Evolutionary conservation across 1,140 invertebrate genomes (phyloP).

Genomic region (Fopius arisanus): DNA sequence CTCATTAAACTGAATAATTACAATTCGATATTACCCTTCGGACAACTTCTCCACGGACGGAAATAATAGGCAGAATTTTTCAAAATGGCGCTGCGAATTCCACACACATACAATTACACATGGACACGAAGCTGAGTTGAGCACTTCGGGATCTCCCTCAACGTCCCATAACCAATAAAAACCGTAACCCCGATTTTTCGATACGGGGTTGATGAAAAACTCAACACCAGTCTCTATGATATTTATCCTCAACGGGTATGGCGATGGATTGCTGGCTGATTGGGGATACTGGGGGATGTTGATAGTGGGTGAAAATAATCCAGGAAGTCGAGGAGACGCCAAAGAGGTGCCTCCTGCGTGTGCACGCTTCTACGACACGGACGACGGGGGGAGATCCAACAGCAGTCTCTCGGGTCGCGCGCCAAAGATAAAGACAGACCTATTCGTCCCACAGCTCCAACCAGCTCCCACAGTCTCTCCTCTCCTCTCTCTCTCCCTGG

Average conservation of each 20-base stretch:
- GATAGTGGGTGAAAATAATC: conserved; percentile 18
- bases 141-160: conserved; percentile 31
- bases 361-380: conserved; percentile 20
- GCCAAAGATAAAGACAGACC: conserved; percentile 23
- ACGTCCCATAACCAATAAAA: conserved; percentile 40
- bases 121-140: conserved; percentile 7
- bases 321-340: conserved; percentile 32
- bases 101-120: conserved; percentile 39
- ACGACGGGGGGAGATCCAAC: not conserved
- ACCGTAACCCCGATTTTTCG: conserved; percentile 24
- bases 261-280: too few relatives aligned
- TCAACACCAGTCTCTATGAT: too few relatives aligned
- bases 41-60: conserved; percentile 28
- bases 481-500: not conserved
- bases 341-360: conserved; percentile 30
- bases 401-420: conserved; percentile 8
- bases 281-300: too few relatives aligned
- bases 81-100: conserved; percentile 61
- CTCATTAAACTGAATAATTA: not conserved
- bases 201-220: not conserved
- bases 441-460: conserved; percentile 6
- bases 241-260: too few relatives aligned
- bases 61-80: conserved; percentile 54
- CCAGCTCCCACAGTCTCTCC: not conserved
- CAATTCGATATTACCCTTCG: conserved; percentile 10